Evolutionary conservation across 2,888 invertebrate genomes (phyloP), one percentile per base, ranked within the genome.

Genomic region (Mesochorus sp.): DNA sequence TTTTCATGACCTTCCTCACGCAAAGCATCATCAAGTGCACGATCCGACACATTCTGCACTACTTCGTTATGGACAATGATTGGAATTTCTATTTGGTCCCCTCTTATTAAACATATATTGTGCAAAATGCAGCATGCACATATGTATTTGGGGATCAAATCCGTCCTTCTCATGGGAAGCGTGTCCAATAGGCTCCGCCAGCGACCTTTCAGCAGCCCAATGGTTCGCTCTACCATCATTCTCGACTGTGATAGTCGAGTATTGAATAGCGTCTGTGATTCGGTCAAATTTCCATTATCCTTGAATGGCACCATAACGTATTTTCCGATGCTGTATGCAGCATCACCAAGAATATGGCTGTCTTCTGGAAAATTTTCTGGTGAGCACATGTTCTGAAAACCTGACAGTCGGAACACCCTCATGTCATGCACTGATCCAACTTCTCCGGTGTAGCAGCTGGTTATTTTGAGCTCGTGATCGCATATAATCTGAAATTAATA

Each of bases 401-500:
- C 51, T 14, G 76, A 80, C 17, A 67, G 37, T 12, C 68, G 51
- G 34, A 80, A 80, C 55, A 80, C 78, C 8, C 80, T 53, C n/a
- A 64, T 31, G 37, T 80, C 80, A 31, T 78, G 76, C 47, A 80
- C 80, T 34, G 80, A 80, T 3, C 80, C 80, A 49, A 42, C 75
- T 72, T 76, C 8, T 12, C 80, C 78, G 39, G 39, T 26, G 34
- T 75, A 76, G 8, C 26, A 37, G 55, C 78, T 75, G 12, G 67
- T 79, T 19, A 80, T 42, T 61, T 72, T 55, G 51, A 78, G 51
- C 14, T 68, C 44, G 21, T 78, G 62, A 59, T 75, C 49, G 53
- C 78, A 75, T 17, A 75, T 72, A 1, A 80, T 37, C 80, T 80
- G 51, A 17, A 76, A 62, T 24, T 10, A 12, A 14, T 53, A 67